Evolutionary conservation across 2,888 invertebrate genomes (phyloP).

Genomic region (Agrilus mali): DNA sequence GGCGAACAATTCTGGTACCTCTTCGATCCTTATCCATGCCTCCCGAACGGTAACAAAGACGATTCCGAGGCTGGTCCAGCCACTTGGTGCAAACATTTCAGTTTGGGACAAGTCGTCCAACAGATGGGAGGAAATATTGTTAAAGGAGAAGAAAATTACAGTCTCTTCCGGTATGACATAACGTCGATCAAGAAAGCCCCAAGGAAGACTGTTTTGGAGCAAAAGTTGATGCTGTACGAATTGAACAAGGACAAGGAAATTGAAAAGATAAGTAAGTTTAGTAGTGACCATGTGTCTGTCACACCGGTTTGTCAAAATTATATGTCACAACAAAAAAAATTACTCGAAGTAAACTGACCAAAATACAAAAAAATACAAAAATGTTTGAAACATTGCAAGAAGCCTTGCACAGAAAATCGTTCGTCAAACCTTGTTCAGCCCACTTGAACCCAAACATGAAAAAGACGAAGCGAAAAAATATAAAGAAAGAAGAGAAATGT

Average conservation of each 20-base stretch:
- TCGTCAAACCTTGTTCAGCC: not conserved
- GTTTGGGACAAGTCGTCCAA: slow-evolving; percentile 29
- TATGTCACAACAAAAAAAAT: no score
- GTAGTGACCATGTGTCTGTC: not conserved
- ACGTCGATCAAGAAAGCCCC: slow-evolving; percentile 43
- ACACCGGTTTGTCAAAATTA: no score
- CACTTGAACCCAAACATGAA: no score
- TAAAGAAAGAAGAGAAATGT: no score
- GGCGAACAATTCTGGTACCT: slow-evolving; percentile 44
- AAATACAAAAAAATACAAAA: no score
- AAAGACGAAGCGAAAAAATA: no score
- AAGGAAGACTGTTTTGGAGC: slow-evolving; percentile 33
- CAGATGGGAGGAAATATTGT: slow-evolving; percentile 28
- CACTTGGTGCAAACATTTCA: slow-evolving; percentile 38
- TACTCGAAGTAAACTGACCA: no score
- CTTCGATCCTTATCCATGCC: slow-evolving; percentile 44
- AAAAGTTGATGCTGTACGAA: slow-evolving; percentile 37
- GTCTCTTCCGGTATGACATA: slow-evolving; percentile 45
- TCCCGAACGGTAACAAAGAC: slow-evolving; percentile 4
- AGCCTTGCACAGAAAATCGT: no score
- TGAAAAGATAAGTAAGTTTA: slow-evolving; percentile 24
- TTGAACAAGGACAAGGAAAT: slow-evolving; percentile 27
- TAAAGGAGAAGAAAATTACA: slow-evolving; percentile 26
- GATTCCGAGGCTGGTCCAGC: slow-evolving; percentile 22
- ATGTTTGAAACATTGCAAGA: no score